Percentiles rank a stretch among this genome's conserved stretches.
These are phyloP conservation scores for Cyprinodon brontotheroides DNA, from an alignment of 2,113 vertebrate genomes.

Conservation along the genomic window DNA sequence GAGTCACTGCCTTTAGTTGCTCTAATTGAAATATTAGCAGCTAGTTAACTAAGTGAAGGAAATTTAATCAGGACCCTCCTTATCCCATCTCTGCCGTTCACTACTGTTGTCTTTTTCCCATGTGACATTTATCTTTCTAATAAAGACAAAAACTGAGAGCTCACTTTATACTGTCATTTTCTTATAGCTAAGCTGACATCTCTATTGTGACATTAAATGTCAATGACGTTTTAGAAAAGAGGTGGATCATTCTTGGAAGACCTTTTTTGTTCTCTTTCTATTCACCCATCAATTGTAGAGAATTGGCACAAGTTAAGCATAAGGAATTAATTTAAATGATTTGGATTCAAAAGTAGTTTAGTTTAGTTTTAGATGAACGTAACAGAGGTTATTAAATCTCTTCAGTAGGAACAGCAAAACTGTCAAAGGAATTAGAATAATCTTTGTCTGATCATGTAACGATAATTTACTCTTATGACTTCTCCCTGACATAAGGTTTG, in stretches of 20 bases:
- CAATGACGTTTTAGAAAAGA: constrained; percentile 41
- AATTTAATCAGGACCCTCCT: constrained; percentile 81
- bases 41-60: constrained; percentile 85
- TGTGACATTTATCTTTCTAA: constrained; percentile 81
- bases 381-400: constrained; percentile 2
- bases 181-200: constrained; percentile 71
- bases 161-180: constrained; percentile 70
- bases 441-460: neutral
- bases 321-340: neutral
- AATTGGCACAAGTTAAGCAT: neutral
- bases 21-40: constrained; percentile 87
- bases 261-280: constrained; percentile 2
- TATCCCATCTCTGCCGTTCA: constrained; percentile 22
- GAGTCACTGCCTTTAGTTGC: constrained; percentile 79
- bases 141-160: constrained; percentile 79
- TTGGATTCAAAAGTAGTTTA: constrained; percentile 2
- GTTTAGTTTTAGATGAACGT: constrained; percentile 25
- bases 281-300: neutral
- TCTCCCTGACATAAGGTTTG: neutral
- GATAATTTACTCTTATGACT: neutral
- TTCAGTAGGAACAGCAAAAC: constrained; percentile 22
- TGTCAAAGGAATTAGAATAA: constrained; percentile 9
- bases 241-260: constrained; percentile 31
- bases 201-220: constrained; percentile 61
- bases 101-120: constrained; percentile 66